Percentiles rank a stretch among this genome's conserved stretches.
phyloP scores from a whole-genome alignment of 2,888 invertebrate genomes.

The Scaptomyza reducta region DNA sequence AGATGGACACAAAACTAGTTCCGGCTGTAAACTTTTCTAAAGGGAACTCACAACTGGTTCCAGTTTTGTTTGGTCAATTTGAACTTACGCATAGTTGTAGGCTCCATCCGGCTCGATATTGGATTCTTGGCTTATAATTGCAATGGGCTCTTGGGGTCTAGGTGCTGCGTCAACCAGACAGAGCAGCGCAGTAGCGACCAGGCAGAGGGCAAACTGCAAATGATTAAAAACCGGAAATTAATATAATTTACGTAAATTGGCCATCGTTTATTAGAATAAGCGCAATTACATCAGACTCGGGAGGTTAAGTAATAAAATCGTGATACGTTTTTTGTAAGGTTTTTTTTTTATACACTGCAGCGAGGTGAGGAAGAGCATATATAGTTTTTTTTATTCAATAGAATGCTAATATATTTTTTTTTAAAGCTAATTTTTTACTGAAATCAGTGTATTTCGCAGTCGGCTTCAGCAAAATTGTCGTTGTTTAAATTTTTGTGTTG shows the following conservation, averaged over 20 bases:
- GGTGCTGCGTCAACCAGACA: constrained; percentile 85
- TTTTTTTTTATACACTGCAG: constrained; percentile 7
- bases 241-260: constrained; percentile 47
- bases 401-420: not conserved
- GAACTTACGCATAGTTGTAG: constrained; percentile 88
- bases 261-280: constrained; percentile 55
- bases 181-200: constrained; percentile 74
- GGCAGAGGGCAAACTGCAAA: constrained; percentile 77
- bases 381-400: not conserved
- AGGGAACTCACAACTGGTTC: constrained; percentile 6
- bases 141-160: constrained; percentile 88
- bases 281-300: constrained; percentile 33
- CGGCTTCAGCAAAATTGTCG: not conserved
- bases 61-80: not conserved
- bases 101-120: constrained; percentile 90
- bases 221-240: constrained; percentile 59
- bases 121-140: constrained; percentile 89
- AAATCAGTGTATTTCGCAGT: not conserved
- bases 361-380: not conserved
- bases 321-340: constrained; percentile 22
- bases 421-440: not conserved
- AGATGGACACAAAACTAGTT: constrained; percentile 5
- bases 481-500: constrained; percentile 27
- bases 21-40: not conserved
- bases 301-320: constrained; percentile 32